Conservation (phyloP, 2,888 invertebrate genomes). For the Lasioglossum leucozonium region DNA sequence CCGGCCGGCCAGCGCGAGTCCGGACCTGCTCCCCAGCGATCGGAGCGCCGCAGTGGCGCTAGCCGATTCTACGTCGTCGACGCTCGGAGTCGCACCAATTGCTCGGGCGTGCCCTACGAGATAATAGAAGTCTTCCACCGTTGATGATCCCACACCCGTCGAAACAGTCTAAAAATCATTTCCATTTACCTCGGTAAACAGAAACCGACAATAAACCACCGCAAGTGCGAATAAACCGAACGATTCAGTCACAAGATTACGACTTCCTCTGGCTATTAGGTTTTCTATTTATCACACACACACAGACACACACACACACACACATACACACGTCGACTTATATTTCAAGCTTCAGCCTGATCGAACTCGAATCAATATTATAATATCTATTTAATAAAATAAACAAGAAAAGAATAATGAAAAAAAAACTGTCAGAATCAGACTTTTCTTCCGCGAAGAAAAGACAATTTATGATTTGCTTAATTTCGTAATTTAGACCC, state of each 20-base stretch:
- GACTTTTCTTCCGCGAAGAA: conserved; percentile 5
- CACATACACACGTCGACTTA: background rate
- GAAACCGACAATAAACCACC: conserved; percentile 35
- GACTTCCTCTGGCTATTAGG: background rate
- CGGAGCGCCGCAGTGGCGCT: too few species aligned
- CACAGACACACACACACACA: too few species aligned
- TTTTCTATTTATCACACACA: background rate
- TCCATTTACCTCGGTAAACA: background rate
- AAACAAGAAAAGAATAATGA: conserved; percentile 9
- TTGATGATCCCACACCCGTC: background rate
- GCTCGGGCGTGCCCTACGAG: too few species aligned
- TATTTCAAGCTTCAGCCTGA: background rate
- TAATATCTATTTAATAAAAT: conserved; percentile 38
- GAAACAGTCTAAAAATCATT: background rate
- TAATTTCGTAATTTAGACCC: background rate
- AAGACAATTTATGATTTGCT: too few species aligned
- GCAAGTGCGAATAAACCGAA: background rate
- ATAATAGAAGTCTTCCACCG: conserved; percentile 22
- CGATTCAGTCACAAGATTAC: background rate
- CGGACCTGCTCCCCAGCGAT: too few species aligned
- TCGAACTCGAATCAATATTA: background rate
- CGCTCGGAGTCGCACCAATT: too few species aligned
- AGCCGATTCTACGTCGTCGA: too few species aligned
- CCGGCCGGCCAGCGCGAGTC: too few species aligned
- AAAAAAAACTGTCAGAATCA: background rate